Evolutionary conservation across 2,113 vertebrate species (phyloP), one percentile per base, ranked within the genome.

Genomic region (Uropsilus gracilis): DNA sequence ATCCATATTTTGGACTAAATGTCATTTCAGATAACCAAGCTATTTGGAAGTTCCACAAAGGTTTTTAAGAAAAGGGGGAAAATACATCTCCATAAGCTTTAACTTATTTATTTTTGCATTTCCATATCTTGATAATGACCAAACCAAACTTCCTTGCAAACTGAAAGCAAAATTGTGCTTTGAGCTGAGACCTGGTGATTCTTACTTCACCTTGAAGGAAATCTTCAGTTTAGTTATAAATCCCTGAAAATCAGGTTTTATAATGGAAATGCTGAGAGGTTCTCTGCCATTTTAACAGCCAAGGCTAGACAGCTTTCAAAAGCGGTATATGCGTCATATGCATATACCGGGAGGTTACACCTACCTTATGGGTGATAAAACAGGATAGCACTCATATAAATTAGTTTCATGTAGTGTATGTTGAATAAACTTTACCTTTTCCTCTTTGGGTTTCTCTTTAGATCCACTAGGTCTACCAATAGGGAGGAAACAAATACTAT

Each of bases 1-100:
- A 97, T 97, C 77, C 46, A 83, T 96, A 96, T 94, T 97, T 97
- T 95, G 94, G 85, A 97, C 94, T 92, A 96, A 95, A 96, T 96
- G 95, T 88, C 93, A 94, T 90, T 96, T 96, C 82, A 84, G 83
- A 94, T 95, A 97, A 96, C 89, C 80, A 48, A 82, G 44, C 91
- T 95, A 75, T 97, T 94, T 72, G 87, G 94, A 93, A 96, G 50
- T 44, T 94, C 73, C 48, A 76, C 0, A 3, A 90, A 66, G 77
- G 32, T 77, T 94, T 95, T 91, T 68, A 13, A 9, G 39, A 59
- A 94, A 94, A 69, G 10, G 26, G 32, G 14, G 20, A 8, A 32
- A 92, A 89, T 39, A 85, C 86, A 85, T 92, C 55, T 85, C 72
- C 24, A 12, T 87, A 95, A 90, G 77, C 73, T 97, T 90, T 89